Conservation (phyloP, 2,797 vertebrate genomes). For the Danio jaintianensis region DNA sequence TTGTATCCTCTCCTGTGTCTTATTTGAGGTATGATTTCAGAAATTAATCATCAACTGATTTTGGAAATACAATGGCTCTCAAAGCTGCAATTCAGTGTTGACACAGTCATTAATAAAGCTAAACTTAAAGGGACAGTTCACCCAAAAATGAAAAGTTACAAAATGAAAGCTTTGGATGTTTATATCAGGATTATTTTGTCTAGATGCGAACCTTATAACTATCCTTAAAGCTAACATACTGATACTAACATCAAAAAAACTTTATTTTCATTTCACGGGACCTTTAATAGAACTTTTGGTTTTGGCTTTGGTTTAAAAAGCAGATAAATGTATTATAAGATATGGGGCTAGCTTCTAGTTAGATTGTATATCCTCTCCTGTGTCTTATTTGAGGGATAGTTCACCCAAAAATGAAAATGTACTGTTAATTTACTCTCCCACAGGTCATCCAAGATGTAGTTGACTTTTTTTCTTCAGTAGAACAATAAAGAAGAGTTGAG, state of each 20-base stretch:
- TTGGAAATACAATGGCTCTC: slow-evolving; percentile 20
- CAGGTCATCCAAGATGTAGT: too few relatives aligned
- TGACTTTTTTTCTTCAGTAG: too few relatives aligned
- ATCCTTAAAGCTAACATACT: too few relatives aligned
- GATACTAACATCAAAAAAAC: too few relatives aligned
- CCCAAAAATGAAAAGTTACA: too few relatives aligned
- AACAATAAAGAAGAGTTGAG: too few relatives aligned
- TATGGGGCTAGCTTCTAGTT: not conserved
- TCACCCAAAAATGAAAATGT: too few relatives aligned
- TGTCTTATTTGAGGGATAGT: not conserved
- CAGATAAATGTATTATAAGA: slow-evolving; percentile 30
- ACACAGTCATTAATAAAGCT: slow-evolving; percentile 20
- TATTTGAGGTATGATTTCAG: slow-evolving; percentile 4
- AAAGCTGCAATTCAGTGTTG: slow-evolving; percentile 6
- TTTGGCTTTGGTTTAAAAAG: slow-evolving; percentile 20
- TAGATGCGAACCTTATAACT: too few relatives aligned
- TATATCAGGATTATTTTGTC: too few relatives aligned
- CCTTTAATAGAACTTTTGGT: not conserved
- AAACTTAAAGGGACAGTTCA: not conserved
- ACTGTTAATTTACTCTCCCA: too few relatives aligned
- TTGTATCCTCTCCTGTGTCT: not conserved
- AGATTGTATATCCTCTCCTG: not conserved
- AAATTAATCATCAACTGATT: not conserved
- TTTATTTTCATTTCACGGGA: too few relatives aligned
- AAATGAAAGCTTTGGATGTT: too few relatives aligned